These are phyloP conservation scores for Chamaetylas fuelleborni DNA, from an alignment of 2,113 vertebrate genomes.

Conservation along the genomic window DNA sequence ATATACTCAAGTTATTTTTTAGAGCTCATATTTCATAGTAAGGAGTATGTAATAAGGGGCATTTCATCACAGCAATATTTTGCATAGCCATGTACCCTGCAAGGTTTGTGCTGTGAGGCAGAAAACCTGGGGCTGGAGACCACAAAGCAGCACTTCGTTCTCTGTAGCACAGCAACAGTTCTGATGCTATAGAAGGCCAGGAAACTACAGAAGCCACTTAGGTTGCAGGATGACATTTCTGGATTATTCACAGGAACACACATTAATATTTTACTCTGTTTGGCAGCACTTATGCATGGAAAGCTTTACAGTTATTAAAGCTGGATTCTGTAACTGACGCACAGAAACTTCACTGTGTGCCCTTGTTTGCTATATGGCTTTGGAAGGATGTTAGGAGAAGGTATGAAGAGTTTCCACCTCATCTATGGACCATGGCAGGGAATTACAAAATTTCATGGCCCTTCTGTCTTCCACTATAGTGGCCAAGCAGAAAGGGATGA, in stretches of 20 bases:
- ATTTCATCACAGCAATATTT: not conserved
- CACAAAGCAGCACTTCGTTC: not conserved
- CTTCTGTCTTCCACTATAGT: not conserved
- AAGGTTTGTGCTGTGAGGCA: not conserved
- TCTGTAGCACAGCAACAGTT: not conserved
- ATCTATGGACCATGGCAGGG: not conserved
- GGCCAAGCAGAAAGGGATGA: not conserved
- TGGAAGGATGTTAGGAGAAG: not conserved
- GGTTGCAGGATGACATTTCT: conserved; percentile 7
- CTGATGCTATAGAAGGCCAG: not conserved
- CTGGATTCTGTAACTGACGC: not conserved
- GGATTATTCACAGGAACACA: conserved; percentile 14
- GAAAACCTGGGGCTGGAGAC: not conserved
- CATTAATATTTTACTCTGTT: conserved; percentile 33
- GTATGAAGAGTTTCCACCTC: not conserved
- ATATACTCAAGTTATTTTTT: not conserved
- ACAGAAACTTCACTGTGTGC: not conserved
- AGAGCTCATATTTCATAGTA: not conserved
- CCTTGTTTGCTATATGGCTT: not conserved
- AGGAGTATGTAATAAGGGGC: not conserved
- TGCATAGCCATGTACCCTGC: not conserved
- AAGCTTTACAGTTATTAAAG: not conserved
- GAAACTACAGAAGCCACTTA: not conserved
- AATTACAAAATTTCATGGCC: not conserved
- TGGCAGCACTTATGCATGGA: not conserved